phyloP scores from a whole-genome alignment of 2,888 invertebrate species.

The Melinaea menophilus region DNA sequence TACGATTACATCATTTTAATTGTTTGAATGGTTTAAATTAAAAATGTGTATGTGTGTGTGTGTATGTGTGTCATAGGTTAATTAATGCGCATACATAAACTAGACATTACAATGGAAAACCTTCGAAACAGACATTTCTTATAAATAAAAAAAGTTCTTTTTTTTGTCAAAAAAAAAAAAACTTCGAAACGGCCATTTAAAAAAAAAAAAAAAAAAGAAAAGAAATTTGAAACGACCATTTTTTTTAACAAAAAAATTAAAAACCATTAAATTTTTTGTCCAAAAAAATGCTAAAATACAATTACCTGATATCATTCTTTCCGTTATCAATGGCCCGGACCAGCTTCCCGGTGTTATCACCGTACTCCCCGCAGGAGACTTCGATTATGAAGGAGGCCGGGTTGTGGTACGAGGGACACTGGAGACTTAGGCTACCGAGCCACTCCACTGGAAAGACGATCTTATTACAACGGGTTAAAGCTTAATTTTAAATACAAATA shows the following conservation, averaged over 20 bases:
- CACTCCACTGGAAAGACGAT: slow-evolving; percentile 60
- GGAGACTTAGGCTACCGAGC: slow-evolving; percentile 87
- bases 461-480: neutral
- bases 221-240: too few species aligned
- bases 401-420: slow-evolving; percentile 97
- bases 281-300: neutral
- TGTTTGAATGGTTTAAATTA: too few species aligned
- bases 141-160: too few species aligned
- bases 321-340: slow-evolving; percentile 93
- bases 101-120: neutral
- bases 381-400: slow-evolving; percentile 98
- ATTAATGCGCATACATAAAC: neutral
- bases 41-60: neutral
- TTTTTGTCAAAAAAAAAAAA: too few species aligned
- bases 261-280: too few species aligned
- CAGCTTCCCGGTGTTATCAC: slow-evolving; percentile 90
- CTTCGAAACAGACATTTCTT: neutral
- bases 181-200: too few species aligned
- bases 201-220: too few species aligned
- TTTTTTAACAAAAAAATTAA: too few species aligned
- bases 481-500: neutral
- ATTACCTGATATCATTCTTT: slow-evolving; percentile 83
- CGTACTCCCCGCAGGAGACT: slow-evolving; percentile 97
- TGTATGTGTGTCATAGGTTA: neutral
- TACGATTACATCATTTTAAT: too few species aligned